phyloP scores from a whole-genome alignment of 2,113 vertebrate genomes.

The Shinisaurus crocodilurus region DNA sequence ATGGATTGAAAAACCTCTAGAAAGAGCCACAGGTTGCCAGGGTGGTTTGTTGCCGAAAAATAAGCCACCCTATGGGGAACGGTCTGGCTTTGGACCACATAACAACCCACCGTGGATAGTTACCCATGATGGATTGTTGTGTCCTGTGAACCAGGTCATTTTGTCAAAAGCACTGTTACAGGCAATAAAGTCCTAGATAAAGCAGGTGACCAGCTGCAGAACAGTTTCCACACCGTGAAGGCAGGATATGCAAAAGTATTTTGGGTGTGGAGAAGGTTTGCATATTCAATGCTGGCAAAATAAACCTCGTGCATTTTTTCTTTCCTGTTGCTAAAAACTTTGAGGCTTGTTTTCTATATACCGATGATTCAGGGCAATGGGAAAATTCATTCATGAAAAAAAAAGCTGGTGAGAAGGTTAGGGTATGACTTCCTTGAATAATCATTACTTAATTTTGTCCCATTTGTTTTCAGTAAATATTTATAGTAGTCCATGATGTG shows the following conservation, averaged over 20 bases:
- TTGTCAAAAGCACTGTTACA: neutral
- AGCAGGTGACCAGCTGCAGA: neutral
- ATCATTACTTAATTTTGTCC: slow-evolving; percentile 17
- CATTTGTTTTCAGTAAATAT: slow-evolving; percentile 19
- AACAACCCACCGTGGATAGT: no score
- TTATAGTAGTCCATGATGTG: slow-evolving; percentile 1
- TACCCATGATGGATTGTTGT: no score
- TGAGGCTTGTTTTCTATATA: slow-evolving; percentile 9
- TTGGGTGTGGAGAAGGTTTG: slow-evolving; percentile 17
- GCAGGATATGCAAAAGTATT: slow-evolving; percentile 32
- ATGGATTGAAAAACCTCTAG: no score
- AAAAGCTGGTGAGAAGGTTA: neutral
- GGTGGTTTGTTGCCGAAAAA: no score
- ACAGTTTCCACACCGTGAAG: neutral
- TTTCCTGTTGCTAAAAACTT: slow-evolving; percentile 18
- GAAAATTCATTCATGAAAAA: neutral
- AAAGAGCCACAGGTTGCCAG: no score
- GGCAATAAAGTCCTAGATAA: neutral
- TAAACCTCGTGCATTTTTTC: neutral
- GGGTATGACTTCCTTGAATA: neutral
- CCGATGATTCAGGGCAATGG: neutral
- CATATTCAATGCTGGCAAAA: slow-evolving; percentile 22
- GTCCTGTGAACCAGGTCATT: no score
- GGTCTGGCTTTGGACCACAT: no score
- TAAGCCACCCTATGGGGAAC: no score